Evolutionary conservation across 2,113 vertebrate genomes (phyloP).

Genomic region (Leucopsar rothschildi): DNA sequence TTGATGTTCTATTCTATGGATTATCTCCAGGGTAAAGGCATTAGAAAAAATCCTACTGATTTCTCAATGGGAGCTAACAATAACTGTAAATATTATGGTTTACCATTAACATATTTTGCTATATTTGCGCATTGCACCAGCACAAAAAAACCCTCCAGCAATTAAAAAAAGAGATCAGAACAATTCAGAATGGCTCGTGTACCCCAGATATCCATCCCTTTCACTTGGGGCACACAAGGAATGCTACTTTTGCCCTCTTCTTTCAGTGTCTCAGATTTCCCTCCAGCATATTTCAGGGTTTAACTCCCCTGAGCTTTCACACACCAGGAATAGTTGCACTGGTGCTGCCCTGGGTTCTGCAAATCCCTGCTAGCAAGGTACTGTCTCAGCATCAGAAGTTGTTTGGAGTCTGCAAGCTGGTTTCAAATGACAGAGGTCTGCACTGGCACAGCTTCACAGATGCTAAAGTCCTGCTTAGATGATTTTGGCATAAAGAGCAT

Average conservation of each 20-base stretch:
- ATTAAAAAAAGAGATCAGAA: background rate
- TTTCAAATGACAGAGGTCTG: background rate
- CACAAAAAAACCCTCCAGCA: background rate
- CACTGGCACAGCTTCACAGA: background rate
- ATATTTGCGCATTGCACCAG: constrained; percentile 47
- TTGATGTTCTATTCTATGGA: constrained; percentile 52
- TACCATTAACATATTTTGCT: constrained; percentile 42
- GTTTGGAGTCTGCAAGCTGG: background rate
- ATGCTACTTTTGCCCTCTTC: background rate
- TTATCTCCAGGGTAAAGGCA: constrained; percentile 53
- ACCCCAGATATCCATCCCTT: background rate
- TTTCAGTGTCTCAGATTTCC: background rate
- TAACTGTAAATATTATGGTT: constrained; percentile 46
- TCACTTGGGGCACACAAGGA: background rate
- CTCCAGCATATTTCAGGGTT: background rate
- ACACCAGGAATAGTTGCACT: constrained; percentile 8
- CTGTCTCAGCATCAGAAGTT: background rate
- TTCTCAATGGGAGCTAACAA: constrained; percentile 33
- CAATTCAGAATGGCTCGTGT: background rate
- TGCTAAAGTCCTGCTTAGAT: background rate
- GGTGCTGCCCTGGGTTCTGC: constrained; percentile 12
- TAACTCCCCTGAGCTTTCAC: background rate
- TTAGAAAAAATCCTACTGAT: constrained; percentile 28
- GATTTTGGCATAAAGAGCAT: background rate
- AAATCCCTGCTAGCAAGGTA: background rate